phyloP scores from a whole-genome alignment of 2,113 vertebrate genomes.

The Thoracochromis brauschi region DNA sequence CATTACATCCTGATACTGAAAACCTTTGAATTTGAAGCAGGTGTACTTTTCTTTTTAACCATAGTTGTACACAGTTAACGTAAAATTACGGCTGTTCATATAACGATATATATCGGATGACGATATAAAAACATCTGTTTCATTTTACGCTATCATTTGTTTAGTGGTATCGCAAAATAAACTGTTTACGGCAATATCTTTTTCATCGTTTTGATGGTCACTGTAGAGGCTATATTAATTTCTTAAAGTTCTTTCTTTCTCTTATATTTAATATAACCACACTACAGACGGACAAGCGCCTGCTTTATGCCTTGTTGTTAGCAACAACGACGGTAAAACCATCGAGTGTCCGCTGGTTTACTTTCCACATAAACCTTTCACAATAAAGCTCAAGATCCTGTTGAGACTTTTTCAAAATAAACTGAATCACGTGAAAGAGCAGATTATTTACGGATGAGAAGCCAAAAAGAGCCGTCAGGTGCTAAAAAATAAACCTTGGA shows the following conservation, averaged over 20 bases:
- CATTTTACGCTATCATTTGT: background rate
- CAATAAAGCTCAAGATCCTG: background rate
- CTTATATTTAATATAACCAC: too few relatives aligned
- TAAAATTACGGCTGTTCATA: background rate
- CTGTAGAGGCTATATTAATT: too few relatives aligned
- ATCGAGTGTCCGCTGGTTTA: background rate
- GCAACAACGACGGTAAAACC: rapidly evolving
- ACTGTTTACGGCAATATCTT: background rate
- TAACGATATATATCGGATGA: background rate
- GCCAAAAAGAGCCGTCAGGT: background rate
- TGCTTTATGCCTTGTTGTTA: background rate
- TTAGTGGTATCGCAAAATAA: background rate
- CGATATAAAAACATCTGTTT: background rate
- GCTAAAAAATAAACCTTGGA: background rate
- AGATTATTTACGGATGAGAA: background rate
- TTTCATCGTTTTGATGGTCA: background rate
- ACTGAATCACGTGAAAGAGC: background rate
- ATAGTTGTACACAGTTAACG: background rate
- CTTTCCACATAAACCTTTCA: background rate
- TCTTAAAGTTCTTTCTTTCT: too few relatives aligned
- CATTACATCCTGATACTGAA: background rate
- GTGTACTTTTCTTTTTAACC: background rate
- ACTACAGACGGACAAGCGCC: background rate
- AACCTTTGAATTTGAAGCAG: background rate
- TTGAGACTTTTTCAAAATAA: background rate